A percentile compares a stretch with the other conserved stretches of the same genome.
Conservation (phyloP, 37 sponge, comb jelly and placozoan species). For the Cladorhizidae sp. region DNA sequence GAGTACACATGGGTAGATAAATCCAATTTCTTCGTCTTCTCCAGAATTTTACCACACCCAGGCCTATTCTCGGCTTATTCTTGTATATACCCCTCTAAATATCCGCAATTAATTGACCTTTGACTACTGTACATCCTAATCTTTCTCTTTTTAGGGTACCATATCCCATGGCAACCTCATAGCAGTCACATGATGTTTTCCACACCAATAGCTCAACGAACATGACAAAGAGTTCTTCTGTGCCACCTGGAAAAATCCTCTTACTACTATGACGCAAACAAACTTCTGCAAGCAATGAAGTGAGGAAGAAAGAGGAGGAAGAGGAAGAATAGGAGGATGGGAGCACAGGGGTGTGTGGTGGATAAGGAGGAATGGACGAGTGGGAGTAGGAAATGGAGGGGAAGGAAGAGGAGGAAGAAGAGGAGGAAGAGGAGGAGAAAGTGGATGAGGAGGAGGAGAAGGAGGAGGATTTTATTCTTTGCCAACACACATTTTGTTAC, state of each 20-base stretch:
- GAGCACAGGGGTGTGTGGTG: background rate
- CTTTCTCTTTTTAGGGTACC: slow-evolving; percentile 74
- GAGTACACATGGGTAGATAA: no score
- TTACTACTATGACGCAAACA: slow-evolving; percentile 54
- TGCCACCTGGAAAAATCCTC: slow-evolving; percentile 67
- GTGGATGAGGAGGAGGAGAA: no score
- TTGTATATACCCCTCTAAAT: no score
- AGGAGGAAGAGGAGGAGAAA: background rate
- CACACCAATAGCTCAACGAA: slow-evolving; percentile 91
- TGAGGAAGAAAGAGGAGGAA: background rate
- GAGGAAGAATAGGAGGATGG: background rate
- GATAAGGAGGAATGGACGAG: background rate
- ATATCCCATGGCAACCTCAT: slow-evolving; percentile 87
- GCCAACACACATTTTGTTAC: no score
- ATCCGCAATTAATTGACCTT: no score
- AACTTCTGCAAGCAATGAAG: slow-evolving; percentile 83
- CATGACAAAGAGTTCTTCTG: slow-evolving; percentile 69
- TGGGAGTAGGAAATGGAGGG: background rate
- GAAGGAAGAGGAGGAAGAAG: background rate
- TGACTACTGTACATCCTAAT: no score
- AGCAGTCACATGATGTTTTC: slow-evolving; percentile 79
- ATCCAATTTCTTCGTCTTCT: no score
- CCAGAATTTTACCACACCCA: no score
- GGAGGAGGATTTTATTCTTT: no score
- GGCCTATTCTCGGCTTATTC: no score